phyloP scores from a whole-genome alignment of 2,888 invertebrate genomes.

The Asteroscopus sphinx region DNA sequence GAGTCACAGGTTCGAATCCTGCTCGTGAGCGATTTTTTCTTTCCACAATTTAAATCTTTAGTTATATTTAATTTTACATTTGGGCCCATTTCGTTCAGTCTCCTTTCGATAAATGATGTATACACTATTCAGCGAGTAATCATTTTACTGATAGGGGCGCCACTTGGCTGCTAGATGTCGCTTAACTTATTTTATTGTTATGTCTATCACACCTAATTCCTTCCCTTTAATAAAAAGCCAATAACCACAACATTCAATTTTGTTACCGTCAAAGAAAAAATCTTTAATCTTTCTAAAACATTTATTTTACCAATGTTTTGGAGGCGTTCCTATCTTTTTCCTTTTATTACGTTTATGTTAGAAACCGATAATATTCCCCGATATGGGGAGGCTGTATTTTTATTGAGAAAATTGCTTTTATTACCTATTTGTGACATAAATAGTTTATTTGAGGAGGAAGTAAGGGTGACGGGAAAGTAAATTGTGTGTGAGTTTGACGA shows the following conservation, averaged over 20 bases:
- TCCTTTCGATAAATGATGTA: too few relatives aligned
- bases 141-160: too few relatives aligned
- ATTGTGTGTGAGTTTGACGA: not conserved
- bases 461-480: slow-evolving; percentile 7
- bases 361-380: slow-evolving; percentile 32
- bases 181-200: not conserved
- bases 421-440: slow-evolving; percentile 35
- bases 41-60: too few relatives aligned
- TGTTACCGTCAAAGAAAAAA: slow-evolving; percentile 17
- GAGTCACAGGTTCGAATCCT: too few relatives aligned
- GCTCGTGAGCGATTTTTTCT: too few relatives aligned
- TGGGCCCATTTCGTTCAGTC: too few relatives aligned
- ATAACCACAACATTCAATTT: slow-evolving; percentile 39
- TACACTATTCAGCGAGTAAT: too few relatives aligned
- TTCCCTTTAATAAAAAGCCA: slow-evolving; percentile 29
- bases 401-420: slow-evolving; percentile 44
- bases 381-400: slow-evolving; percentile 37
- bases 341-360: slow-evolving; percentile 39
- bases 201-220: slow-evolving; percentile 24
- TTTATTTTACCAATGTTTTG: slow-evolving; percentile 29
- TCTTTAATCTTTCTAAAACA: slow-evolving; percentile 33
- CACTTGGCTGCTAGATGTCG: too few relatives aligned
- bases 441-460: slow-evolving; percentile 23
- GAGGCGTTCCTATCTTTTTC: slow-evolving; percentile 15
- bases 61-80: too few relatives aligned